Base-by-base conservation (phyloP, 2,113 vertebrate species). In the Gopherus evgoodei region DNA sequence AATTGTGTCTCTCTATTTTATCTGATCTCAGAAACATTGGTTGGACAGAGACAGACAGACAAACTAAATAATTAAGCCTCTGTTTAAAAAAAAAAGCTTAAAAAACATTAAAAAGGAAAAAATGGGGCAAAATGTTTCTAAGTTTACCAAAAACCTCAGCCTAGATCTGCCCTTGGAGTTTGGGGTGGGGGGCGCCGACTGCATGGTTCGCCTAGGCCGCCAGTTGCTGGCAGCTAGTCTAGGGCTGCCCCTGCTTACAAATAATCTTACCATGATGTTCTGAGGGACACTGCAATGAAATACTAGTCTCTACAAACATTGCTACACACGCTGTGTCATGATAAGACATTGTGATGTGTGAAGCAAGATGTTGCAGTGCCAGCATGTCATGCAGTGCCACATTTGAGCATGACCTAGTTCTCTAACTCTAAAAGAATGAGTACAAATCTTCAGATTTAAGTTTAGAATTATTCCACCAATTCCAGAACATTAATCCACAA, bases 401-500 rank as follows among this genome's bases (percentile, higher is more conserved):
- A 84, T 11, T 13, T 54, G 80, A 79, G 47, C 47, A 27, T 3
- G 53, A 93, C 49, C 49, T 78, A 62, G 17, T 8, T 89, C 25
- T 24, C 38, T 38, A 31, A 5, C 49, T 82, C 91, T 24, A 25
- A 42, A 78, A 57, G 17, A 29, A 13, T 42, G 31, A 50, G 59
- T 0, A 83, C 29, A 83, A 57, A 54, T 83, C 14, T 42, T 54
- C 54, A 54, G 54, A 42, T 57, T 19, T 57, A 22, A 91, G 13
- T 65, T 69, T 38, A 84, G n/a, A 52, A 78, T 86, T 83, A 44
- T 35, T 86, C 29, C 0, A 0, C 24, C 62, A 69, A 69, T n/a
- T 69, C 65, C 8, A n/a, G 35, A n/a, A 69, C 31, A 69, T 38
- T 69, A 69, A 69, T 69, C 65, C 65, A 35, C 35, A 69, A 53